Evolutionary conservation across 37 sponge, comb jelly and placozoan genomes (phyloP).

Genomic region (Theonella swinhoei): DNA sequence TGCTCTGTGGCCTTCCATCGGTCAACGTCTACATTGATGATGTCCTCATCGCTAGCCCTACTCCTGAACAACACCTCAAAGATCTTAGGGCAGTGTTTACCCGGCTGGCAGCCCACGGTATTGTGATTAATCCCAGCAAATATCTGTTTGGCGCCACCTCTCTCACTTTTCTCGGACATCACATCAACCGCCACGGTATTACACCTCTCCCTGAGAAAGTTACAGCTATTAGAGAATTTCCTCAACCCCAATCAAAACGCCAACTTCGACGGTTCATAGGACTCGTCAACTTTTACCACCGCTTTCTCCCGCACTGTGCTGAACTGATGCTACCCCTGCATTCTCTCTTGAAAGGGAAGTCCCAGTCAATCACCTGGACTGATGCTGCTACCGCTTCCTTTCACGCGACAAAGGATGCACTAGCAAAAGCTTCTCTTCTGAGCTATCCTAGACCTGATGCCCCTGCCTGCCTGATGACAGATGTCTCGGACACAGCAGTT

Average conservation of each 20-base stretch:
- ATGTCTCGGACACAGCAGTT: too few species aligned
- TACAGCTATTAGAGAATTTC: slow-evolving; percentile 40
- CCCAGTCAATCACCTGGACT: too few species aligned
- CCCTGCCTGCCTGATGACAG: too few species aligned
- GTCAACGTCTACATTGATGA: slow-evolving; percentile 29
- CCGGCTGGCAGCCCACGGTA: slow-evolving; percentile 17
- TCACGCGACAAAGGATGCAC: too few species aligned
- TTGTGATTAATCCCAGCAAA: slow-evolving; percentile 25
- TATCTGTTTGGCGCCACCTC: slow-evolving; percentile 38
- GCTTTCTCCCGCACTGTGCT: slow-evolving; percentile 37
- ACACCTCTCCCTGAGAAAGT: slow-evolving; percentile 37
- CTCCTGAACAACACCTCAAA: slow-evolving; percentile 30
- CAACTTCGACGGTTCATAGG: slow-evolving; percentile 37
- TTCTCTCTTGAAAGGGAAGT: too few species aligned
- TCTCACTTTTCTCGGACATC: background rate
- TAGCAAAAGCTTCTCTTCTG: too few species aligned
- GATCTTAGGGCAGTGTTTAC: slow-evolving; percentile 20
- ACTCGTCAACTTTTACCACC: slow-evolving; percentile 44
- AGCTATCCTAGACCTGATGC: too few species aligned
- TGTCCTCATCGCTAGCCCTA: slow-evolving; percentile 21
- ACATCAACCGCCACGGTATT: slow-evolving; percentile 8
- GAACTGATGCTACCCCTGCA: too few species aligned
- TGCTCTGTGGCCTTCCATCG: slow-evolving; percentile 26
- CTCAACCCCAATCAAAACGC: slow-evolving; percentile 47
- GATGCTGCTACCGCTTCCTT: too few species aligned